Evolutionary conservation across 2,888 invertebrate genomes (phyloP), one percentile per base, ranked within the genome.

Genomic region (Drosophila flavopinicola): DNA sequence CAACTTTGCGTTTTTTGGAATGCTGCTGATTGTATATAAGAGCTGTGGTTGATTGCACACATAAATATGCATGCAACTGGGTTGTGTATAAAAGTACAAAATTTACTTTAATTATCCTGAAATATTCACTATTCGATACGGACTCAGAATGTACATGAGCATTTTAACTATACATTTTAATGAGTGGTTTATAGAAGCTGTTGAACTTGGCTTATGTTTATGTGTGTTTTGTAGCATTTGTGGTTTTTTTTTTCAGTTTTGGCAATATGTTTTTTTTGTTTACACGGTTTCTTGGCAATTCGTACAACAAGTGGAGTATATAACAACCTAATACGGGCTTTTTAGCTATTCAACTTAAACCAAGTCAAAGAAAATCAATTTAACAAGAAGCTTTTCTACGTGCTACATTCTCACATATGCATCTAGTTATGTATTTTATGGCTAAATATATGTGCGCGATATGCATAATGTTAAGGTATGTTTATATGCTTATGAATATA

Each of bases 1-100:
- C 76, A 82, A 85, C 69, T 70, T 64, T 63, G 56, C 58, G 52
- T 75, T 71, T 77, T 82, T 66, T 76, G 79, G 82, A 85, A 83
- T 85, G 84, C 54, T 78, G 72, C 69, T 82, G 71, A 68, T 68
- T 58, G 49, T 61, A 20, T 61, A 20, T 54, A 51, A 20, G 25
- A 38, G 20, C 41, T 67, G 25, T 61, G 33, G 51, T 13, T 42
- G 17, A 48, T 29, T 42, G 37, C 23, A 32, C 30, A 30, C 41
- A 60, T 39, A 37, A 15, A 32, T 35, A 32, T 59, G 17, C 25
- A 27, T 24, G 29, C 37, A 38, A 58, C 38, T 56, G 52, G 33
- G 42, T 52, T 15, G 20, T 66, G 42, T 82, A 82, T 86, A 83
- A 86, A 83, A 83, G 82, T 86, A 86, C 68, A 84, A 83, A 82